phyloP scores from a whole-genome alignment of 2,113 vertebrate genomes.

The Tachysurus fulvidraco region DNA sequence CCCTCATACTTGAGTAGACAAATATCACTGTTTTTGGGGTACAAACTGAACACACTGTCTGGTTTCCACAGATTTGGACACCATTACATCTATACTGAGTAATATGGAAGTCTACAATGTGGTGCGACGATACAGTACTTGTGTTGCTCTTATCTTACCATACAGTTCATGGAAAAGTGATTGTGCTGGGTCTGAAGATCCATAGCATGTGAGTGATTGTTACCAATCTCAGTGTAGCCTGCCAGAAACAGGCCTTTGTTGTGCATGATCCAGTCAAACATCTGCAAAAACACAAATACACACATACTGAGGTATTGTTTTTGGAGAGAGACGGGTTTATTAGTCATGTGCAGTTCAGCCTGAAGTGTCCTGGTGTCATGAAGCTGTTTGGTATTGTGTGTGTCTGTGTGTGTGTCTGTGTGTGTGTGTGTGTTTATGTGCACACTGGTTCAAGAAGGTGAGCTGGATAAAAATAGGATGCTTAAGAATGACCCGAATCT shows the following conservation, averaged over 20 bases:
- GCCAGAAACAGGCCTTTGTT: slow-evolving; percentile 99
- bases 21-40: background rate
- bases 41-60: background rate
- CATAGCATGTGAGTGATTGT: slow-evolving; percentile 92
- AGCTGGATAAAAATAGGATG: slow-evolving; percentile 48
- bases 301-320: slow-evolving; percentile 19
- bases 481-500: slow-evolving; percentile 55
- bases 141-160: slow-evolving; percentile 79
- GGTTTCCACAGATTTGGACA: background rate
- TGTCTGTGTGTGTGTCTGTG: too few relatives aligned
- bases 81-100: background rate
- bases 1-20: background rate
- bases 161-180: slow-evolving; percentile 99
- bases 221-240: slow-evolving; percentile 96
- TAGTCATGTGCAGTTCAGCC: slow-evolving; percentile 7
- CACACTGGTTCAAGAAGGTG: slow-evolving; percentile 17
- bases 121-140: background rate
- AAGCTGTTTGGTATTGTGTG: background rate
- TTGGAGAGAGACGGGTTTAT: background rate
- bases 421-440: background rate
- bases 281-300: slow-evolving; percentile 71
- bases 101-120: background rate
- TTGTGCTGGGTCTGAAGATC: slow-evolving; percentile 99
- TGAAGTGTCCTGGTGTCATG: background rate
- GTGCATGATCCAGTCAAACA: slow-evolving; percentile 99